Conservation (phyloP, 2,797 vertebrate genomes). For the Aldrovandia affinis region DNA sequence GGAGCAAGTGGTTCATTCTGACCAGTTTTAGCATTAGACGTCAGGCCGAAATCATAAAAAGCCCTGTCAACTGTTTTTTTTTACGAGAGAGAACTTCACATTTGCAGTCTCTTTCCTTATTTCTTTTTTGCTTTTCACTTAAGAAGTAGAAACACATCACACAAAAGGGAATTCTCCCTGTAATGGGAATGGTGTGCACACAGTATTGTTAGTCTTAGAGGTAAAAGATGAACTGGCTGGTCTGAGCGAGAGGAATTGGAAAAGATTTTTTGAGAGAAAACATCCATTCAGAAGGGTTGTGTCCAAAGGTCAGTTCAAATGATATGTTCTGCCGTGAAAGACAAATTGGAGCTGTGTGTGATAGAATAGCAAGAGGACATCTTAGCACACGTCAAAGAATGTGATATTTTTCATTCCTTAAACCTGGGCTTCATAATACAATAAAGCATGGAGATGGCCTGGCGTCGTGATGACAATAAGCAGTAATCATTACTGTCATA, state of each 20-base stretch:
- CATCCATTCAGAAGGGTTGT: neutral
- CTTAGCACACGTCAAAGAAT: neutral
- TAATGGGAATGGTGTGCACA: neutral
- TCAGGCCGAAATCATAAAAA: neutral
- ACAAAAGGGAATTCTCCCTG: neutral
- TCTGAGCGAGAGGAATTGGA: neutral
- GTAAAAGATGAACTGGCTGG: constrained; percentile 10
- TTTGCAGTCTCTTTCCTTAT: neutral
- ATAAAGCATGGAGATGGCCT: neutral
- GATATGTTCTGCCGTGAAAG: neutral
- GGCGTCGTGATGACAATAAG: neutral
- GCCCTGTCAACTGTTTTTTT: neutral
- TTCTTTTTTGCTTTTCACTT: constrained; percentile 3
- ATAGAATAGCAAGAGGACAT: neutral
- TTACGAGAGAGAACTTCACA: neutral
- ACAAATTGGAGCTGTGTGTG: constrained; percentile 8
- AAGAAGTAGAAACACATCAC: neutral
- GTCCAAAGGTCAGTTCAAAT: neutral
- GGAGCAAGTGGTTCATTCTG: neutral
- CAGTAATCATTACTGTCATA: neutral
- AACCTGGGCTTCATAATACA: neutral
- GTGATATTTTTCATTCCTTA: neutral
- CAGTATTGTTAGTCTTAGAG: neutral
- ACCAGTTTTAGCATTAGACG: neutral
- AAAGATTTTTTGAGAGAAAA: constrained; percentile 3